These are phyloP conservation scores for Anas platyrhynchos DNA, from an alignment of 2,113 vertebrate genomes.

Conservation along the genomic window DNA sequence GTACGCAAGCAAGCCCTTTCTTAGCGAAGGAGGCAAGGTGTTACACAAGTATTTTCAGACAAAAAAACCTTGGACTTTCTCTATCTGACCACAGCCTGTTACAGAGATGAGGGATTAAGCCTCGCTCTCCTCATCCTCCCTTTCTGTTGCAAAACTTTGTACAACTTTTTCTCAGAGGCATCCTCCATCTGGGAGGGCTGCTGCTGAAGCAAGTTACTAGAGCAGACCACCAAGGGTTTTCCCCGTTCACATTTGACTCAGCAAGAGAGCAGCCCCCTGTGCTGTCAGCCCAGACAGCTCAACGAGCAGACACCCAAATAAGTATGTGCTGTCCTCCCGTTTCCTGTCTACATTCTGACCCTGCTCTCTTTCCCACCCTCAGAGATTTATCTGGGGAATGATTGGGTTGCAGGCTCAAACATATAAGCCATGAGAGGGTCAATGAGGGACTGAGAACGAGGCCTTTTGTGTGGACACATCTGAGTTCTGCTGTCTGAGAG, in stretches of 20 bases:
- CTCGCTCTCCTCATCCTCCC: neutral
- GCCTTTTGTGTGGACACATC: neutral
- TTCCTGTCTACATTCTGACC: constrained; percentile 47
- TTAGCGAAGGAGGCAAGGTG: neutral
- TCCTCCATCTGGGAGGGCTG: neutral
- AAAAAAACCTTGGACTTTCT: neutral
- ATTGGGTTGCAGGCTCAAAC: constrained; percentile 34
- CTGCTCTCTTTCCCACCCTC: constrained; percentile 50
- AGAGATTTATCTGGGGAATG: constrained; percentile 20
- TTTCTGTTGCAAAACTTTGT: neutral
- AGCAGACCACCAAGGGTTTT: constrained; percentile 51
- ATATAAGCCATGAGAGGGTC: neutral
- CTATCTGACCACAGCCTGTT: neutral
- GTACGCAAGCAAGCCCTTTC: neutral
- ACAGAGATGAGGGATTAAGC: neutral
- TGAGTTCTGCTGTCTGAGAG: neutral
- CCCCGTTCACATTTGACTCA: neutral
- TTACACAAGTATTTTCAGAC: neutral
- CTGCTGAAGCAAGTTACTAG: neutral
- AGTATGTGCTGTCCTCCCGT: neutral
- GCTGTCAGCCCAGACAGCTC: constrained; percentile 31
- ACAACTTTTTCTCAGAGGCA: constrained; percentile 4
- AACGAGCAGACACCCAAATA: constrained; percentile 41
- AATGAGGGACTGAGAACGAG: neutral
- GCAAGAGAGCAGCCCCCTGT: neutral